Conservation (phyloP, 53 echinoderm and acorn worm genomes). For the Astropecten irregularis region DNA sequence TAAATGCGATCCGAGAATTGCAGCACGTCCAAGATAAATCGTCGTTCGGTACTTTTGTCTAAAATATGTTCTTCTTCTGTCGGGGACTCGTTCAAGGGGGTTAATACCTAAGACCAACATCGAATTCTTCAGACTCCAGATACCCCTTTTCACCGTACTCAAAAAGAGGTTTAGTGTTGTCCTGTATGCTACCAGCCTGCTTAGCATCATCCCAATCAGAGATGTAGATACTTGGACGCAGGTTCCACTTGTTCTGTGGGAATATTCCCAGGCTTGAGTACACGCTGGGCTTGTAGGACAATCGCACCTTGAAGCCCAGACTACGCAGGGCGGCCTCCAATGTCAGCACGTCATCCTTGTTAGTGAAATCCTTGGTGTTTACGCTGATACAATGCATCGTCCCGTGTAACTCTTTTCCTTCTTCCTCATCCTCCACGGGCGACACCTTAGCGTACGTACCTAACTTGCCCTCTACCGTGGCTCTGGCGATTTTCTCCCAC, state of each 20-base stretch:
- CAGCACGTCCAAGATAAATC: too few species aligned
- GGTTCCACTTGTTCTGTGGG: constrained; percentile 36
- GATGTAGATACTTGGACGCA: constrained; percentile 51
- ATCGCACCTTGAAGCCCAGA: constrained; percentile 17
- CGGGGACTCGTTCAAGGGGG: too few species aligned
- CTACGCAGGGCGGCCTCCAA: constrained; percentile 30
- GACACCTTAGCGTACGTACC: constrained; percentile 59
- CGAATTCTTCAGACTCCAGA: too few species aligned
- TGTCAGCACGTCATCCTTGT: constrained; percentile 10
- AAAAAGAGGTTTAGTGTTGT: too few species aligned
- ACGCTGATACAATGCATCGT: constrained; percentile 45
- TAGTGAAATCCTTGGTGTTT: constrained; percentile 39
- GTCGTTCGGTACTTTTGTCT: too few species aligned
- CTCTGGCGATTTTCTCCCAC: constrained; percentile 53
- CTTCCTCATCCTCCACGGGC: not conserved
- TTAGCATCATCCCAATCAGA: not conserved
- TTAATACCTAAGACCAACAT: too few species aligned
- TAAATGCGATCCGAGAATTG: too few species aligned
- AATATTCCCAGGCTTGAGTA: constrained; percentile 41
- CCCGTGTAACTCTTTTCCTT: not conserved
- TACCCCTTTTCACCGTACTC: too few species aligned
- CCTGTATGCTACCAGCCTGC: not conserved
- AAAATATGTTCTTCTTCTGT: too few species aligned
- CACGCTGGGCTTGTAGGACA: constrained; percentile 58
- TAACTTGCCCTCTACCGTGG: constrained; percentile 23